Evolutionary conservation across 2,888 invertebrate genomes (phyloP).

Genomic region (Lochmaea capreae): DNA sequence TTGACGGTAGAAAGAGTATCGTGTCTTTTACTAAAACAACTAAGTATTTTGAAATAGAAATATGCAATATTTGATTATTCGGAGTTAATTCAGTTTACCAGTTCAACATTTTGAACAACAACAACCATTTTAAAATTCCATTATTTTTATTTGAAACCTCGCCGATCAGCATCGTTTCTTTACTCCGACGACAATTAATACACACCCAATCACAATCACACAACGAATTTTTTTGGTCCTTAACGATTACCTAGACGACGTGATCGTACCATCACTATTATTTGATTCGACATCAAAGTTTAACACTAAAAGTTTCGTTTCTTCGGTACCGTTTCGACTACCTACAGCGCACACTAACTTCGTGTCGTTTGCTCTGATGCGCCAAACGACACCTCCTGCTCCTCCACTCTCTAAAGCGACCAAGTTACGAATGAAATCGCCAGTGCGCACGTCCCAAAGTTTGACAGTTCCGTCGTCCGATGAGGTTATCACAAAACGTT

Average conservation of each 20-base stretch:
- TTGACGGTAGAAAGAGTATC: too few species aligned
- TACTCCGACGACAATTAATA: constrained; percentile 16
- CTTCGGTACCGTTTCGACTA: constrained; percentile 98
- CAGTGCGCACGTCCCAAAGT: constrained; percentile 97
- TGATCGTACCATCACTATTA: constrained; percentile 32
- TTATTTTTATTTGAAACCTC: neutral
- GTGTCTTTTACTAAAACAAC: too few species aligned
- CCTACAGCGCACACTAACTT: constrained; percentile 97
- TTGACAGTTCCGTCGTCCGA: constrained; percentile 99
- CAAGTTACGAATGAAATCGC: constrained; percentile 95
- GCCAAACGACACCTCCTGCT: constrained; percentile 98
- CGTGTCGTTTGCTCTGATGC: constrained; percentile 94
- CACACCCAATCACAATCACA: constrained; percentile 44
- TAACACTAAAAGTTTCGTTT: constrained; percentile 96
- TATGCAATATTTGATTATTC: neutral
- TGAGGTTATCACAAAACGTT: constrained; percentile 97
- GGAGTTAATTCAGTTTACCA: too few species aligned
- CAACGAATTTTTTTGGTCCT: constrained; percentile 51
- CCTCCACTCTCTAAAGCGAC: constrained; percentile 95
- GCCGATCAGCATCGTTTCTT: neutral
- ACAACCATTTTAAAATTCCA: constrained; percentile 2
- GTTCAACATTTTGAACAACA: neutral
- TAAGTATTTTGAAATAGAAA: neutral
- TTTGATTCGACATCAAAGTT: constrained; percentile 89
- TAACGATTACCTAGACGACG: constrained; percentile 48